Conservation (phyloP, 2,113 vertebrate species). For the Microcebus jonahi region DNA sequence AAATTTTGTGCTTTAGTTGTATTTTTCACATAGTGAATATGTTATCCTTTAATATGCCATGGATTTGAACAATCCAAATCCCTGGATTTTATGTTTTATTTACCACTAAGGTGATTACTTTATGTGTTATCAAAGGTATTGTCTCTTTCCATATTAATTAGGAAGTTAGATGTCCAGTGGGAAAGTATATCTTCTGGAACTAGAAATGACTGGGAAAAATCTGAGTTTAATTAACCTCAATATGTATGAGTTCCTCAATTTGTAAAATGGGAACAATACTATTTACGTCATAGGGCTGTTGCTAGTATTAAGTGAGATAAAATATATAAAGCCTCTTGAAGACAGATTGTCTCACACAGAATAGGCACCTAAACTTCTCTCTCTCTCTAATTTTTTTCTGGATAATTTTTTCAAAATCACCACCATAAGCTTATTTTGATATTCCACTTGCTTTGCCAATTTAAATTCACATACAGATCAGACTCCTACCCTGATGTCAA, state of each 20-base stretch:
- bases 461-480: constrained; percentile 31
- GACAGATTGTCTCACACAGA: not conserved
- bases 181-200: not conserved
- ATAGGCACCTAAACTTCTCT: not conserved
- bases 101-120: not conserved
- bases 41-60: not conserved
- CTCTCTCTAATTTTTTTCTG: not conserved
- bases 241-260: not conserved
- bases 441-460: not conserved
- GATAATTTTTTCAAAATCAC: constrained; percentile 24
- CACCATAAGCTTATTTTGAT: constrained; percentile 1
- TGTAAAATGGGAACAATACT: not conserved
- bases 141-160: not conserved
- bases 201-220: not conserved
- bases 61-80: not conserved
- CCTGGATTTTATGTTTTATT: not conserved
- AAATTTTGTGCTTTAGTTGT: not conserved
- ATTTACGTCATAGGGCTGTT: not conserved
- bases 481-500: not conserved
- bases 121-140: not conserved
- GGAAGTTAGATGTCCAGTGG: not conserved
- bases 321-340: not conserved
- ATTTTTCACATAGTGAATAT: not conserved
- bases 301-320: not conserved
- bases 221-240: not conserved